A percentile compares a stretch with the other conserved stretches of the same genome.
These are phyloP conservation scores for Oceanites oceanicus DNA, from an alignment of 2,113 vertebrate genomes.

Conservation along the genomic window DNA sequence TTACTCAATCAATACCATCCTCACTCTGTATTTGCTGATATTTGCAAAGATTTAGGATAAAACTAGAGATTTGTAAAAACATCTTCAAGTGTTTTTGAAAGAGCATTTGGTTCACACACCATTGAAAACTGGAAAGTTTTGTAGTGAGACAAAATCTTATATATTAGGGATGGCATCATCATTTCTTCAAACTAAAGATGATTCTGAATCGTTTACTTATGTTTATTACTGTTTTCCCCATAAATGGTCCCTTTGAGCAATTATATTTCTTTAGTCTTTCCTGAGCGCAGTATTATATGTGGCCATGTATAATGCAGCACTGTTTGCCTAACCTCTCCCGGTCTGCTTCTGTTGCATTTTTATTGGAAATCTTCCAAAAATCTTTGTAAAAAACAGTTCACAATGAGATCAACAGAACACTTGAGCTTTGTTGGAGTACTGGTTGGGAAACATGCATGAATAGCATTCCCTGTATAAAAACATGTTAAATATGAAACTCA, in stretches of 20 bases:
- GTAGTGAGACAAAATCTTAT: background rate
- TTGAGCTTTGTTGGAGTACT: conserved; percentile 32
- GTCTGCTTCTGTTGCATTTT: conserved; percentile 58
- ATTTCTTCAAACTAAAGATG: background rate
- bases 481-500: background rate
- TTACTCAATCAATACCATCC: background rate
- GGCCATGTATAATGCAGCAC: conserved; percentile 7
- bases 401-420: conserved; percentile 40
- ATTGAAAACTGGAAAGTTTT: background rate
- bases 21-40: background rate
- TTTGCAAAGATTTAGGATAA: background rate
- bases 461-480: background rate
- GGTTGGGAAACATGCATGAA: background rate
- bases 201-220: background rate
- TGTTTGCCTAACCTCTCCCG: conserved; percentile 31
- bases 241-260: conserved; percentile 20
- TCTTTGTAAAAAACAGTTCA: conserved; percentile 33
- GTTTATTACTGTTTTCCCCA: background rate
- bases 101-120: background rate
- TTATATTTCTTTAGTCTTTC: conserved; percentile 15
- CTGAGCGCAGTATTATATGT: background rate
- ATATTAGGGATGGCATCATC: fast-evolving
- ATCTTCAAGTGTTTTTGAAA: background rate
- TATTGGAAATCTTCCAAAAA: conserved; percentile 48
- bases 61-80: background rate